Conservation (phyloP, 2,888 invertebrate genomes). For the Sinelater perroti region DNA sequence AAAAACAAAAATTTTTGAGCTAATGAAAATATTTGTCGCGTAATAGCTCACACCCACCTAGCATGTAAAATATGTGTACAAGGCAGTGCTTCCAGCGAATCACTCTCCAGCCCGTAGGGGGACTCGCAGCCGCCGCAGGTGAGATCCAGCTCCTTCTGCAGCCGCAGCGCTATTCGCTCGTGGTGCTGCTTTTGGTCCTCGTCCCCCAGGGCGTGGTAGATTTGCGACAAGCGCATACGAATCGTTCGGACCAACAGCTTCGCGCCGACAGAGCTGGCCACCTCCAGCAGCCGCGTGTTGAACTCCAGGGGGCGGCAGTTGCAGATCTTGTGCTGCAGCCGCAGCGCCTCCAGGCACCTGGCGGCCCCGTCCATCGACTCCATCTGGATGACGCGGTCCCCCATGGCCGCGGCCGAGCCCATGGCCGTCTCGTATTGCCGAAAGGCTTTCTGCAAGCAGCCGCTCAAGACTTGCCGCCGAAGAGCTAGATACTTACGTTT, state of each 20-base stretch:
- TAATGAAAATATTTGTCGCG: too few species aligned
- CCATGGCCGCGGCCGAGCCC: slow-evolving; percentile 81
- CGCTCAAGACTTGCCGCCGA: slow-evolving; percentile 11
- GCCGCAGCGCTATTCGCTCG: slow-evolving; percentile 72
- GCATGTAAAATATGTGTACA: slow-evolving; percentile 90
- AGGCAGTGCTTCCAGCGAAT: slow-evolving; percentile 80
- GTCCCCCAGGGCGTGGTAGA: slow-evolving; percentile 84
- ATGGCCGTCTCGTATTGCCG: slow-evolving; percentile 88
- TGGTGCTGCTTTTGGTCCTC: slow-evolving; percentile 80
- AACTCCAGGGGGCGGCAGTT: slow-evolving; percentile 88
- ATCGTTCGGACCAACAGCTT: slow-evolving; percentile 85
- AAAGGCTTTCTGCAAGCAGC: slow-evolving; percentile 67
- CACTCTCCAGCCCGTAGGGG: slow-evolving; percentile 76
- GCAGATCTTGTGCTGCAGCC: slow-evolving; percentile 84
- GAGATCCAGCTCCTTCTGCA: slow-evolving; percentile 76
- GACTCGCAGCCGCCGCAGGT: slow-evolving; percentile 85
- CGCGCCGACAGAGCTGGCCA: slow-evolving; percentile 86
- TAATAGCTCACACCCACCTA: slow-evolving; percentile 72
- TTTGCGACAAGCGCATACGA: slow-evolving; percentile 78
- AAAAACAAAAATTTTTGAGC: too few species aligned
- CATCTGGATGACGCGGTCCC: slow-evolving; percentile 87
- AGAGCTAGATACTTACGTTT: slow-evolving; percentile 70
- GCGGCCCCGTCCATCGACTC: slow-evolving; percentile 91
- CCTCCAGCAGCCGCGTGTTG: slow-evolving; percentile 83
- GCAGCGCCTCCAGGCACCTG: slow-evolving; percentile 78